phyloP scores from a whole-genome alignment of 2,888 invertebrate species.

The Nephrotoma guestfalica region DNA sequence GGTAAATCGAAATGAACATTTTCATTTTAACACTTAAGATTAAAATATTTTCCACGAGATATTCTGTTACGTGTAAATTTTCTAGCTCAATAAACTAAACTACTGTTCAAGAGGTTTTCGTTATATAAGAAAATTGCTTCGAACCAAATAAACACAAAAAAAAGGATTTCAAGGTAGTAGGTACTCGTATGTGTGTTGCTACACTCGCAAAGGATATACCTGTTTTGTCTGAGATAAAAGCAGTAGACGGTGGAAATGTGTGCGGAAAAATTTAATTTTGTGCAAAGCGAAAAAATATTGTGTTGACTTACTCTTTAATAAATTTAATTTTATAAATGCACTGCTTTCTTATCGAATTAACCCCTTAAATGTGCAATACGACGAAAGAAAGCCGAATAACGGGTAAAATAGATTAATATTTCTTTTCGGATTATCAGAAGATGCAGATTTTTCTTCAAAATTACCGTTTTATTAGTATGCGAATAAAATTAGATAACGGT shows the following conservation, averaged over 20 bases:
- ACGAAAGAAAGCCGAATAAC: not conserved
- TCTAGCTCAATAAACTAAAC: not conserved
- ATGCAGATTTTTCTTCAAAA: too few species aligned
- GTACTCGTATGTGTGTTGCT: not conserved
- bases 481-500: not conserved
- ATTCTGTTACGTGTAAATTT: not conserved
- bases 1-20: not conserved
- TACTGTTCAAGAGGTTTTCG: not conserved
- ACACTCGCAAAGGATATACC: not conserved
- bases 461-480: not conserved
- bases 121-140: not conserved
- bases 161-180: not conserved
- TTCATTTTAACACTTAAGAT: not conserved
- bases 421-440: too few species aligned
- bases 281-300: not conserved
- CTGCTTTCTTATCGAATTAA: not conserved
- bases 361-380: not conserved
- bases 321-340: not conserved
- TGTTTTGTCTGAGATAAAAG: not conserved
- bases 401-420: not conserved
- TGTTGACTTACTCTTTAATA: not conserved
- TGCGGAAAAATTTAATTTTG: not conserved
- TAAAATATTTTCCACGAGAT: not conserved
- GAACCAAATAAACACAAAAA: not conserved
- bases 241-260: not conserved